Conservation (phyloP, 2,113 vertebrate genomes). For the Neolamprologus caudopunctatus region DNA sequence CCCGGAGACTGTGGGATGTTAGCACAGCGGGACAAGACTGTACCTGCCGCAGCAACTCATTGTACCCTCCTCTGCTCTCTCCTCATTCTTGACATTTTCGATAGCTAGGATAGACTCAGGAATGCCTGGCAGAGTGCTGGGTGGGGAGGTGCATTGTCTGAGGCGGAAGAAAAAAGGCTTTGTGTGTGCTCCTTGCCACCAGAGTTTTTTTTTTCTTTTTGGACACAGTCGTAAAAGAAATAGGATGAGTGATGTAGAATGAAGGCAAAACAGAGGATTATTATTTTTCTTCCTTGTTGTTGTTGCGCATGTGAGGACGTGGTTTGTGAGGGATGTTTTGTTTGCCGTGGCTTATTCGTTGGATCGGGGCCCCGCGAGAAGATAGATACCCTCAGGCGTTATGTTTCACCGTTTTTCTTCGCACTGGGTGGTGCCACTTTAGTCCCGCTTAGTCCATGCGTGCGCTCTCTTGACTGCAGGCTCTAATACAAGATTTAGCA, state of each 20-base stretch:
- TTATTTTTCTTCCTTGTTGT: not conserved
- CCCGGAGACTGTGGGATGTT: conserved; percentile 46
- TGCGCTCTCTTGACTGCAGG: not conserved
- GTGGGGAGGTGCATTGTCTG: conserved; percentile 56
- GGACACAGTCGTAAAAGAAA: not conserved
- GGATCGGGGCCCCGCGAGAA: conserved; percentile 19
- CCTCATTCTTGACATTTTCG: conserved; percentile 71
- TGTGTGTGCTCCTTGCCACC: conserved; percentile 33
- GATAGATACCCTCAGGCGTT: conserved; percentile 24
- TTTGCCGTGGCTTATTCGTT: conserved; percentile 30
- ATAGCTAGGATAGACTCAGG: conserved; percentile 68
- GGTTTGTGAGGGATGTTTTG: conserved; percentile 35
- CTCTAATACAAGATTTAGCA: conserved; percentile 17
- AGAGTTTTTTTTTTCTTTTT: not conserved
- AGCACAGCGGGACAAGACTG: conserved; percentile 64
- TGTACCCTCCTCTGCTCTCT: conserved; percentile 60
- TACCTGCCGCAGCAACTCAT: conserved; percentile 61
- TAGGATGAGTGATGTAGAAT: conserved; percentile 25
- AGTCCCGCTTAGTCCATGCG: not conserved
- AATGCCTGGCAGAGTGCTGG: conserved; percentile 65
- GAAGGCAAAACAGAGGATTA: not conserved
- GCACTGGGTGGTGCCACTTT: conserved; percentile 2
- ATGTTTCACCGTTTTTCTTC: conserved; percentile 16
- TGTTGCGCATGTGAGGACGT: conserved; percentile 32
- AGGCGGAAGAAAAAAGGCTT: conserved; percentile 58